A percentile compares a stretch with the other conserved stretches of the same genome.
phyloP scores from a whole-genome alignment of 1,140 invertebrate genomes.

The Saxidomus purpurata region DNA sequence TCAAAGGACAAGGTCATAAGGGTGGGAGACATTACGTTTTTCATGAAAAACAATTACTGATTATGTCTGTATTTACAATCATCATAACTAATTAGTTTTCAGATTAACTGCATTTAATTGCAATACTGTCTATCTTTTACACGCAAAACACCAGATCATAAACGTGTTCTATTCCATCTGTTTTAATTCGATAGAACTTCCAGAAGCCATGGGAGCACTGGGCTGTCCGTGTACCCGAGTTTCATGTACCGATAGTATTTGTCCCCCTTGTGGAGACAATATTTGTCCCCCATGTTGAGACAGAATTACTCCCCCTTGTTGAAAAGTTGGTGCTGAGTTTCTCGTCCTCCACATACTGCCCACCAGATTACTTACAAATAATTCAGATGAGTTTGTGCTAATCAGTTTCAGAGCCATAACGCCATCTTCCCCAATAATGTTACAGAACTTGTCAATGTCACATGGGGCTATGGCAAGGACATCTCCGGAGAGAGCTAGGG shows the following conservation, averaged over 20 bases:
- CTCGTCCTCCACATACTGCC: not conserved
- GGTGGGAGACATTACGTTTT: no score
- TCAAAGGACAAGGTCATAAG: no score
- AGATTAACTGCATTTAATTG: no score
- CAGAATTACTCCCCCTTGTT: no score
- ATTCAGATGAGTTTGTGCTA: slow-evolving; percentile 34
- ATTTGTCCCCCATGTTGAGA: no score
- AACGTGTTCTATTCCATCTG: not conserved
- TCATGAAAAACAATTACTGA: no score
- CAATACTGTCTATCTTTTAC: no score
- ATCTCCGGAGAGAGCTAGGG: not conserved
- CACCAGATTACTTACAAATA: slow-evolving; percentile 28
- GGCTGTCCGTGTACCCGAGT: not conserved
- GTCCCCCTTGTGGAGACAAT: not conserved
- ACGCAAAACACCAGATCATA: no score
- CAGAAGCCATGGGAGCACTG: not conserved
- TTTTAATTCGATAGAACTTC: not conserved
- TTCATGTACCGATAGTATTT: not conserved
- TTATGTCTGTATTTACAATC: no score
- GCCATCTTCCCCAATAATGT: slow-evolving; percentile 50
- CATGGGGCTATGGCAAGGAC: not conserved
- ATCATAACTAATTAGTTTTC: no score
- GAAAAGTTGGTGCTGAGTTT: not conserved
- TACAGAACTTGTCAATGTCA: slow-evolving; percentile 17
- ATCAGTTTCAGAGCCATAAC: slow-evolving; percentile 38